Percentiles rank a stretch among this genome's conserved stretches.
Conservation (phyloP, 2,888 invertebrate genomes). For the Cacoxenus indagator region DNA sequence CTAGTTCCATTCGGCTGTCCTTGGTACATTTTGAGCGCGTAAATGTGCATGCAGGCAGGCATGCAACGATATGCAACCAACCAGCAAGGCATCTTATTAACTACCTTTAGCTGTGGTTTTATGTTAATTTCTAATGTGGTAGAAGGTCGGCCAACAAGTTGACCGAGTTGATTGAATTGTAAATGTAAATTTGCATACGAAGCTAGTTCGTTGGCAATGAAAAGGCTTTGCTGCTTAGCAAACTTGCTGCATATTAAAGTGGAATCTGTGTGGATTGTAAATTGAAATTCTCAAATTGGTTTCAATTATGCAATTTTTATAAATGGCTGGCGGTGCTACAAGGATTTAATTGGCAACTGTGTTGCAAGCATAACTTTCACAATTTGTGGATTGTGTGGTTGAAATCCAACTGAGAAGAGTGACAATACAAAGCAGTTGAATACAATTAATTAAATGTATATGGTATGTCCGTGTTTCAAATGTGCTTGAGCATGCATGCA, state of each 20-base stretch:
- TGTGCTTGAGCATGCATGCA: no score
- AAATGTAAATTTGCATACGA: conserved; percentile 28
- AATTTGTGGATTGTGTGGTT: no score
- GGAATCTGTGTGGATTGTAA: background rate
- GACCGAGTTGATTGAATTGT: background rate
- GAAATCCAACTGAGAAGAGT: no score
- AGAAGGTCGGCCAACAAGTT: background rate
- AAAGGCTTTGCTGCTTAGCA: background rate
- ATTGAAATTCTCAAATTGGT: background rate
- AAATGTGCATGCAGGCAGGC: background rate
- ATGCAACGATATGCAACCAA: background rate
- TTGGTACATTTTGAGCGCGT: background rate
- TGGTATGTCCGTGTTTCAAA: no score
- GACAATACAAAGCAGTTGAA: no score
- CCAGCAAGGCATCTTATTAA: background rate
- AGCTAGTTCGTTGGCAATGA: conserved; percentile 21
- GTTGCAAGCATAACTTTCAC: no score
- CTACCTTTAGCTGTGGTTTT: background rate
- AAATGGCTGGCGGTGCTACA: no score
- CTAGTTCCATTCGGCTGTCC: background rate
- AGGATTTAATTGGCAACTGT: no score
- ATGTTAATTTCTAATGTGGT: conserved; percentile 1
- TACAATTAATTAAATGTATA: no score
- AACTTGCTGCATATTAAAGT: background rate
- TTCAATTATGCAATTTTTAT: no score